A percentile compares a stretch with the other conserved stretches of the same genome.
Evolutionary conservation across 2,113 vertebrate genomes (phyloP).

Genomic region (Cavia aperea): DNA sequence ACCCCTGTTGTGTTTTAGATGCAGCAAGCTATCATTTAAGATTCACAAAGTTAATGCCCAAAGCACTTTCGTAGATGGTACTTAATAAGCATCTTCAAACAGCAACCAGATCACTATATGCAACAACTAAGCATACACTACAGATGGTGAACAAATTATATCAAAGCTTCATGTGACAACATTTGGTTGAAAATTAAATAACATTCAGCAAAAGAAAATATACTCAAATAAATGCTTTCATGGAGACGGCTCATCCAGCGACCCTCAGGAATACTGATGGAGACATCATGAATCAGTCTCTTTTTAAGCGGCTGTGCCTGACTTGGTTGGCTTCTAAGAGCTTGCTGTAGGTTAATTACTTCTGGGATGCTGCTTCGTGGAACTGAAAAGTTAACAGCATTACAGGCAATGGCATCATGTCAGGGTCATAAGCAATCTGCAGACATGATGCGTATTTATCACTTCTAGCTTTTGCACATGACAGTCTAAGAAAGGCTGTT

Average conservation of each 20-base stretch:
- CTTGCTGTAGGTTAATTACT: background rate
- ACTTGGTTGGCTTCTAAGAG: background rate
- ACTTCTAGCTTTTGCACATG: slow-evolving; percentile 17
- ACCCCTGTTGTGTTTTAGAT: slow-evolving; percentile 27
- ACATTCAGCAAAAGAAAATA: slow-evolving; percentile 11
- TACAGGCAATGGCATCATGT: slow-evolving; percentile 10
- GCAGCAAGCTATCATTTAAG: background rate
- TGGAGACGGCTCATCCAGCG: background rate
- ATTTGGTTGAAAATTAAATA: slow-evolving; percentile 23
- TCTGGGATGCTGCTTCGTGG: slow-evolving; percentile 4
- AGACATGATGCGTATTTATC: slow-evolving; percentile 23
- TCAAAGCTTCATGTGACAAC: slow-evolving; percentile 6
- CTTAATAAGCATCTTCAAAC: background rate
- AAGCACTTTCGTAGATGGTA: background rate
- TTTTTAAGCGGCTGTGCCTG: slow-evolving; percentile 10
- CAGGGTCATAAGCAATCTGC: background rate
- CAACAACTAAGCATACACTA: background rate
- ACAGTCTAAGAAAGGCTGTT: background rate
- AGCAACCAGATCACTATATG: slow-evolving; percentile 10
- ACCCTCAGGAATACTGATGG: slow-evolving; percentile 19
- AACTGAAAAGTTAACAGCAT: background rate
- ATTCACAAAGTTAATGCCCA: slow-evolving; percentile 7
- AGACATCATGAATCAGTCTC: background rate
- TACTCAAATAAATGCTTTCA: slow-evolving; percentile 40
- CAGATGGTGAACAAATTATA: background rate